A percentile compares a stretch with the other conserved stretches of the same genome.
phyloP scores from a whole-genome alignment of 2,113 vertebrate genomes.

The Boulengeromyrus knoepffleri region DNA sequence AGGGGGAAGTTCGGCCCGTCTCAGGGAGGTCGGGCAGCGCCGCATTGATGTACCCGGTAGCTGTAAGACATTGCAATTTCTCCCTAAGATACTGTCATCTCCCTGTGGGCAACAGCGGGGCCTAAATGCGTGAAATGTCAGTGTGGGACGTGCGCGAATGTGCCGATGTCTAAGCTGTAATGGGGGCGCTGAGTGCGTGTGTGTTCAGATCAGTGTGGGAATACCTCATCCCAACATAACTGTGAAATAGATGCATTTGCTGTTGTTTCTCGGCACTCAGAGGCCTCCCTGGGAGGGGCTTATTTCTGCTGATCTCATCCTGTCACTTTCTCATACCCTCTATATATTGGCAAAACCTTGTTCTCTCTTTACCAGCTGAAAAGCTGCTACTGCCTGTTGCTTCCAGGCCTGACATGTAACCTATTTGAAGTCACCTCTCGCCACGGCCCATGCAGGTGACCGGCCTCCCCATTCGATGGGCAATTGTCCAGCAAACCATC shows the following conservation, averaged over 20 bases:
- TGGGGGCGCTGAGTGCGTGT: not conserved
- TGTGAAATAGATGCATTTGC: not conserved
- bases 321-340: not conserved
- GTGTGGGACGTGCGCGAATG: not conserved
- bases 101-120: not conserved
- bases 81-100: not conserved
- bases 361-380: constrained; percentile 34
- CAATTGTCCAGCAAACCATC: not conserved
- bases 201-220: not conserved
- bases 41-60: not conserved
- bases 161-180: not conserved
- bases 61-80: not conserved
- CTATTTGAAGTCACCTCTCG: constrained; percentile 22
- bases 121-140: not conserved
- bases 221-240: not conserved
- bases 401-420: constrained; percentile 31
- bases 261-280: not conserved
- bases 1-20: not conserved
- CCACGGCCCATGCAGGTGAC: not conserved
- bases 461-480: not conserved
- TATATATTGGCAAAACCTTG: constrained; percentile 34
- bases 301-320: constrained; percentile 14
- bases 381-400: constrained; percentile 33
- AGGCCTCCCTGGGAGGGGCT: constrained; percentile 25
- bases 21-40: not conserved